Percentiles rank a stretch among this genome's conserved stretches.
Evolutionary conservation across 1,140 invertebrate species (phyloP).

Genomic region (Phenacoccus solenopsis): DNA sequence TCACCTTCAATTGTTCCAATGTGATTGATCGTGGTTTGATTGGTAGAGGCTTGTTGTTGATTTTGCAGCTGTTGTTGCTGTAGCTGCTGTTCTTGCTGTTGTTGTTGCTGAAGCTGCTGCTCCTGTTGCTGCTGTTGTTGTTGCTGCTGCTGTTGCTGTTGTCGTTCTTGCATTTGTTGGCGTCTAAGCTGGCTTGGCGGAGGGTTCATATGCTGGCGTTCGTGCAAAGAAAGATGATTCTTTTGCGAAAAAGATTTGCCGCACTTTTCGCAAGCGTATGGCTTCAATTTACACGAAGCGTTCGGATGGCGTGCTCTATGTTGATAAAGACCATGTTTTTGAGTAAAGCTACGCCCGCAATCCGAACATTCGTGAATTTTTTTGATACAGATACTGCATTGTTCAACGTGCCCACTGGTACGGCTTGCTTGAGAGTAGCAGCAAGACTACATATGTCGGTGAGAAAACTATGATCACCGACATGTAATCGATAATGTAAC

Average conservation of each 20-base stretch:
- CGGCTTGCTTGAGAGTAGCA: slow-evolving; percentile 46
- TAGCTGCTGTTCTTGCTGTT: not conserved
- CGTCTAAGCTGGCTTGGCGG: slow-evolving; percentile 27
- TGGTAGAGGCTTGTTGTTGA: not conserved
- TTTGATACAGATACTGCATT: slow-evolving; percentile 31
- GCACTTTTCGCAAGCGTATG: slow-evolving; percentile 67
- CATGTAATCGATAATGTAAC: slow-evolving; percentile 65
- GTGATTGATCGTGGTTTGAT: not conserved
- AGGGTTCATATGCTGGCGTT: slow-evolving; percentile 65
- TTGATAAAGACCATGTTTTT: slow-evolving; percentile 63
- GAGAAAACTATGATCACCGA: slow-evolving; percentile 66
- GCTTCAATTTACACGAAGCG: slow-evolving; percentile 63
- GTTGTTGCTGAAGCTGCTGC: not conserved
- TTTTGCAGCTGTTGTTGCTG: not conserved
- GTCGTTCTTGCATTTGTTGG: not conserved
- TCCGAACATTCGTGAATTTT: slow-evolving; percentile 69
- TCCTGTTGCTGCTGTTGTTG: not conserved
- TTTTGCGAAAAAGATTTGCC: slow-evolving; percentile 79
- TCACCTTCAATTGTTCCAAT: not conserved
- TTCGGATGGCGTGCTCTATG: slow-evolving; percentile 61
- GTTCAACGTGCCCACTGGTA: slow-evolving; percentile 28
- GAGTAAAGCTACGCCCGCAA: slow-evolving; percentile 71
- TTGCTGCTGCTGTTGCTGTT: not conserved
- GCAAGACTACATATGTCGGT: slow-evolving; percentile 72
- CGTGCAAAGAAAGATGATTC: slow-evolving; percentile 64